phyloP scores from a whole-genome alignment of 2,113 vertebrate genomes.

The Rhombomys opimus region DNA sequence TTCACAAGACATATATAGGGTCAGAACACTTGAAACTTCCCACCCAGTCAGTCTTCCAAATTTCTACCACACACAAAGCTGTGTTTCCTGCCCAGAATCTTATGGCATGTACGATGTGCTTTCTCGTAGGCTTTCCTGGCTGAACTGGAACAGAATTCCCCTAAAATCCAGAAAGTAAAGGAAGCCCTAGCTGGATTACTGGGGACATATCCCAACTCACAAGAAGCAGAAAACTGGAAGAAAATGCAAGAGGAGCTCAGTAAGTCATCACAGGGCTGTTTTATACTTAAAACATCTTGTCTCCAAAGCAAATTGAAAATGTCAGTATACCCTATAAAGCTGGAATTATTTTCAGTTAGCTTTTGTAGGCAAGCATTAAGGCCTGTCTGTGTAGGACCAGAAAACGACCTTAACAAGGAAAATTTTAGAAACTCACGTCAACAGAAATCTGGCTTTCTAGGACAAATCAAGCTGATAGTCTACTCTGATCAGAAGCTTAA shows the following conservation, averaged over 20 bases:
- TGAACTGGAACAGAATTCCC: conserved; percentile 93
- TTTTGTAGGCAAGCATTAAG: conserved; percentile 31
- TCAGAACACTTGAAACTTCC: background rate
- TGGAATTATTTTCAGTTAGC: conserved; percentile 58
- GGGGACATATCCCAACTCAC: conserved; percentile 93
- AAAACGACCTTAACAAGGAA: background rate
- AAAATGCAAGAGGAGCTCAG: conserved; percentile 95
- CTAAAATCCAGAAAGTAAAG: conserved; percentile 94
- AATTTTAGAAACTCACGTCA: conserved; percentile 29
- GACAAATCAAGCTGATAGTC: background rate
- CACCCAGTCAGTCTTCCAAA: accelerated
- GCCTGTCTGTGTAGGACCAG: background rate
- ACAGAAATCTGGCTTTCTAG: conserved; percentile 47
- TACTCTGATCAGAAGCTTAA: conserved; percentile 9
- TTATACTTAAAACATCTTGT: conserved; percentile 22
- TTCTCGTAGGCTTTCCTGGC: conserved; percentile 91
- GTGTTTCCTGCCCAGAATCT: background rate
- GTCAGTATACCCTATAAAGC: background rate
- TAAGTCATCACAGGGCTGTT: conserved; percentile 83
- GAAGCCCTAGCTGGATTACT: conserved; percentile 91
- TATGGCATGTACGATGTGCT: conserved; percentile 37
- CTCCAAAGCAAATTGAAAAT: conserved; percentile 50
- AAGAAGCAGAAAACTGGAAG: conserved; percentile 94
- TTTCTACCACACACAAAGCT: background rate
- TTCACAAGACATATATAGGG: background rate